Evolutionary conservation across 2,888 invertebrate species (phyloP).

Genomic region (Heterodera filipjevi): DNA sequence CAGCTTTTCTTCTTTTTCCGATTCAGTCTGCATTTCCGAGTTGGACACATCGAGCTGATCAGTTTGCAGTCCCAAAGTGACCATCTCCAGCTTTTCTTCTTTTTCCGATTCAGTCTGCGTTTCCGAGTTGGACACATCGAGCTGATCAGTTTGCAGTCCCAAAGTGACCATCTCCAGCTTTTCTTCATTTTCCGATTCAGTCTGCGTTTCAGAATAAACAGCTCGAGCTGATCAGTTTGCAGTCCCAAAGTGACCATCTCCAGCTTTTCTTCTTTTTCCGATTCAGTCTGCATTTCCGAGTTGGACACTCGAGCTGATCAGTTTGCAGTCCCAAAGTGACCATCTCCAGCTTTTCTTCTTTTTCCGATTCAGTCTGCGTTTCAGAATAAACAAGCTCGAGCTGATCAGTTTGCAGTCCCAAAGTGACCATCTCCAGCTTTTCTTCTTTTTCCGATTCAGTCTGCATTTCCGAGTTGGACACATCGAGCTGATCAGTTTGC

Average conservation of each 20-base stretch:
- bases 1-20: slow-evolving; percentile 17
- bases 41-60: neutral
- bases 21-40: slow-evolving; percentile 11
- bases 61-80: neutral
- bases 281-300: neutral
- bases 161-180: neutral
- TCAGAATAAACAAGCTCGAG: neutral
- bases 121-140: neutral
- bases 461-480: neutral
- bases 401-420: neutral
- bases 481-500: neutral
- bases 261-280: neutral
- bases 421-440: neutral
- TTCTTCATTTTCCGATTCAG: neutral
- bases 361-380: neutral
- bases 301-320: neutral
- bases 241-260: neutral
- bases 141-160: neutral
- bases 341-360: slow-evolving; percentile 7
- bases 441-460: slow-evolving; percentile 5
- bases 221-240: neutral
- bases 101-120: neutral
- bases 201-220: neutral
- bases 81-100: neutral
- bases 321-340: neutral